phyloP scores from a whole-genome alignment of 2,888 invertebrate genomes.

The Corbicula japonica region DNA sequence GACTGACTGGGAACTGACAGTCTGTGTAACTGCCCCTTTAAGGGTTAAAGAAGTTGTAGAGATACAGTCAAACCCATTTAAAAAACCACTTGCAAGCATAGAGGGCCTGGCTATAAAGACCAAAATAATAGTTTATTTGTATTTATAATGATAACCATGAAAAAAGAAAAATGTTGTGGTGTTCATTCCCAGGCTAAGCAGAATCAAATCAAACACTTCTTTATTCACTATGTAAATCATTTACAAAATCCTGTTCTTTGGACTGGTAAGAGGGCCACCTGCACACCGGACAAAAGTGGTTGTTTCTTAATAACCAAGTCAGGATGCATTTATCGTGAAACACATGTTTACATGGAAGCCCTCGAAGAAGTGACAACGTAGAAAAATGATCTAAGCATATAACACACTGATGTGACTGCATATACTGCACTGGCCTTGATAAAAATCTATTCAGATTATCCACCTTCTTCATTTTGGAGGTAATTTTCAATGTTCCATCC shows the following conservation, averaged over 20 bases:
- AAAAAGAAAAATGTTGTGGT: too few species aligned
- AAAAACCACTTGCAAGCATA: too few species aligned
- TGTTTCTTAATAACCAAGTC: slow-evolving; percentile 87
- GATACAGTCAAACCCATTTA: too few species aligned
- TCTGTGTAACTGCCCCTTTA: too few species aligned
- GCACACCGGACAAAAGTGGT: slow-evolving; percentile 88
- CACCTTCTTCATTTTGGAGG: slow-evolving; percentile 10
- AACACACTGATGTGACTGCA: slow-evolving; percentile 87
- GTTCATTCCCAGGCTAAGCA: too few species aligned
- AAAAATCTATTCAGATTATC: slow-evolving; percentile 30
- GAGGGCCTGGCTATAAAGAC: too few species aligned
- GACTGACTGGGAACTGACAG: too few species aligned
- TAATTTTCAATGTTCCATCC: slow-evolving; percentile 20
- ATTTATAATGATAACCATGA: too few species aligned
- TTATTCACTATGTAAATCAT: slow-evolving; percentile 61
- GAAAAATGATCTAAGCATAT: slow-evolving; percentile 88
- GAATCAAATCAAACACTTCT: too few species aligned
- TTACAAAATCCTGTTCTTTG: slow-evolving; percentile 66
- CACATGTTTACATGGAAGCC: slow-evolving; percentile 88
- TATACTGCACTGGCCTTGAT: slow-evolving; percentile 82
- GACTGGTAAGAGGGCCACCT: slow-evolving; percentile 88
- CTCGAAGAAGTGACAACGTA: slow-evolving; percentile 86
- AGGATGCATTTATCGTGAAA: slow-evolving; percentile 88
- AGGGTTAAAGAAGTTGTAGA: too few species aligned
- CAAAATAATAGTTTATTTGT: too few species aligned